These are phyloP conservation scores for Planococcus citri DNA, from an alignment of 1,140 invertebrate genomes.

Conservation along the genomic window DNA sequence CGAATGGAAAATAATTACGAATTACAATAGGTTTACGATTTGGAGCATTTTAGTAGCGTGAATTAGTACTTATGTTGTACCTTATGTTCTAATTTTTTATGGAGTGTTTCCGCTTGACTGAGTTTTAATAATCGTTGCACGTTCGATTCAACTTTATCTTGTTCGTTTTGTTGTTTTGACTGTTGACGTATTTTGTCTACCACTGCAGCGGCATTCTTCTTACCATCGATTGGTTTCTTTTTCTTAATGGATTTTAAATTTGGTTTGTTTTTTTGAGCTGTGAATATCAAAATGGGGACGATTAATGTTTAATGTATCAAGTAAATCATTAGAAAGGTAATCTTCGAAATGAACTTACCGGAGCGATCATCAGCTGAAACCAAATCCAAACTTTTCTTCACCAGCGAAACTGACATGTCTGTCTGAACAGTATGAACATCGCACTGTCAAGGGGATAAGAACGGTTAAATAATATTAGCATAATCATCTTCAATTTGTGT, in stretches of 20 bases:
- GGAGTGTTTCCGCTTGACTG: neutral
- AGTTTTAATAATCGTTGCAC: neutral
- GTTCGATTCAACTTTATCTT: neutral
- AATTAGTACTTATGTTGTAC: too few relatives aligned
- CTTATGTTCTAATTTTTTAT: neutral
- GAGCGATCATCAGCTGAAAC: neutral
- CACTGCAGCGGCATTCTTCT: neutral
- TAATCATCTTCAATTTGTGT: neutral
- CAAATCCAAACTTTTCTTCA: constrained; percentile 11
- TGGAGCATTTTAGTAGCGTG: neutral
- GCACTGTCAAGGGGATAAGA: neutral
- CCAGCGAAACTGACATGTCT: constrained; percentile 10
- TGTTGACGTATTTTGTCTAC: neutral
- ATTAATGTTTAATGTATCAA: too few relatives aligned
- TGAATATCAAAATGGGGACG: neutral
- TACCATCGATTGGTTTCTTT: neutral
- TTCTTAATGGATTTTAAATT: neutral
- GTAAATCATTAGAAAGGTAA: too few relatives aligned
- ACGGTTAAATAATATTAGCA: neutral
- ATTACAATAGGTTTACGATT: constrained; percentile 3
- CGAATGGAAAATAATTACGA: constrained; percentile 19
- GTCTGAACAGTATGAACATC: neutral
- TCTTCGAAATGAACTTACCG: neutral
- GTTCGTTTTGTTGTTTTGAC: neutral
- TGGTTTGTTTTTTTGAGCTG: neutral